Evolutionary conservation across 2,888 invertebrate species (phyloP).

Genomic region (Hipparchia sbordonii): DNA sequence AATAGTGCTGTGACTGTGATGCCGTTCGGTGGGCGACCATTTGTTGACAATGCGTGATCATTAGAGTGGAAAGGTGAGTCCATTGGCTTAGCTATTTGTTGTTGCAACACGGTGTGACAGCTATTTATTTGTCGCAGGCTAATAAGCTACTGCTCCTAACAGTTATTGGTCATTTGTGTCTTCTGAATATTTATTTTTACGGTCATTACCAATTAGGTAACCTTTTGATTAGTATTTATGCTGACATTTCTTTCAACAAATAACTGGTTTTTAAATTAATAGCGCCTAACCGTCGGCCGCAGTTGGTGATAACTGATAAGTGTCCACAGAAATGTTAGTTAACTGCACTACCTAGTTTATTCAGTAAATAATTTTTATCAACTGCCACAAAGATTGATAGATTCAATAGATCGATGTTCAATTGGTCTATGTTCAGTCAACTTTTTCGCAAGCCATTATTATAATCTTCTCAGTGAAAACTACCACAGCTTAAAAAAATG

Average conservation of each 20-base stretch:
- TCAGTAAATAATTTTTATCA: neutral
- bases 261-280: slow-evolving; percentile 7
- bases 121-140: slow-evolving; percentile 42
- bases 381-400: too few species aligned
- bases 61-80: slow-evolving; percentile 79
- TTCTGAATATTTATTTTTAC: neutral
- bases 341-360: too few species aligned
- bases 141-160: neutral
- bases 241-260: slow-evolving; percentile 9
- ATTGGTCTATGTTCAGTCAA: too few species aligned
- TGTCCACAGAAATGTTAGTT: slow-evolving; percentile 4
- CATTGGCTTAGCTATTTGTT: slow-evolving; percentile 51
- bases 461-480: too few species aligned
- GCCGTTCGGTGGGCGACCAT: slow-evolving; percentile 62
- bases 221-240: neutral
- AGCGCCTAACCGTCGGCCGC: neutral
- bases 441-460: too few species aligned
- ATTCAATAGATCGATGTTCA: too few species aligned
- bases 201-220: slow-evolving; percentile 7
- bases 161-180: neutral
- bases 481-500: too few species aligned
- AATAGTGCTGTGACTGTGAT: slow-evolving; percentile 74
- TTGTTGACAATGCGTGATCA: slow-evolving; percentile 77
- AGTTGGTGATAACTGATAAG: neutral
- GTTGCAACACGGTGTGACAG: slow-evolving; percentile 53